A percentile compares a stretch with the other conserved stretches of the same genome.
phyloP scores from a whole-genome alignment of 2,797 vertebrate species.

The Caiman crocodilus region DNA sequence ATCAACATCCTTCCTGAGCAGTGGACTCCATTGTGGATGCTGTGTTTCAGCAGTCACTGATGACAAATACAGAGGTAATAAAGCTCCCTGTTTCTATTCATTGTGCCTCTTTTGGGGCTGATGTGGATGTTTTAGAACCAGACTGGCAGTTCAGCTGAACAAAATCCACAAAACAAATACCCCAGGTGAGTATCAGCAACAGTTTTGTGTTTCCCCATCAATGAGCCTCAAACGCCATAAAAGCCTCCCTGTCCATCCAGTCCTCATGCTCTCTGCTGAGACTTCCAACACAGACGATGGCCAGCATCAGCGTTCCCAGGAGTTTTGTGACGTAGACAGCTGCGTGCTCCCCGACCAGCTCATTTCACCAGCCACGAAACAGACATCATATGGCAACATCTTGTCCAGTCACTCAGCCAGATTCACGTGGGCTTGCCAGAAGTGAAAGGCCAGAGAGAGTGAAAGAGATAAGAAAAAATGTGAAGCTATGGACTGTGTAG shows the following conservation, averaged over 20 bases:
- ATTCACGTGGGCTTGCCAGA: neutral
- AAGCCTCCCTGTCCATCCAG: neutral
- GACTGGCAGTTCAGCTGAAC: neutral
- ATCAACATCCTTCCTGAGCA: neutral
- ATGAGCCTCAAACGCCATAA: neutral
- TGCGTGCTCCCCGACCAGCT: neutral
- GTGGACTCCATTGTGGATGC: neutral
- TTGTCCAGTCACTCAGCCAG: neutral
- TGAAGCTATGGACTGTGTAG: neutral
- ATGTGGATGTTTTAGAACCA: neutral
- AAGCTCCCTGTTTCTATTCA: neutral
- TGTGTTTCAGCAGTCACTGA: neutral
- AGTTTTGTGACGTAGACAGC: neutral
- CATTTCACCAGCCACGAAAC: neutral
- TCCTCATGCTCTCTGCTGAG: neutral
- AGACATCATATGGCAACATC: neutral
- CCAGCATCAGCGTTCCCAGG: neutral
- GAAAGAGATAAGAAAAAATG: neutral
- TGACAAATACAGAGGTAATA: neutral
- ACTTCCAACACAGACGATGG: neutral
- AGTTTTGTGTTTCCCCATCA: neutral
- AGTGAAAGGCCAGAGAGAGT: neutral
- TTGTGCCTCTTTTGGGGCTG: neutral
- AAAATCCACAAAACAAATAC: fast-evolving
- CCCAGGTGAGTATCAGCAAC: neutral